Percentiles rank a stretch among this genome's conserved stretches.
These are phyloP conservation scores for Sphaerodactylus townsendi DNA, from an alignment of 2,113 vertebrate species.

Conservation along the genomic window DNA sequence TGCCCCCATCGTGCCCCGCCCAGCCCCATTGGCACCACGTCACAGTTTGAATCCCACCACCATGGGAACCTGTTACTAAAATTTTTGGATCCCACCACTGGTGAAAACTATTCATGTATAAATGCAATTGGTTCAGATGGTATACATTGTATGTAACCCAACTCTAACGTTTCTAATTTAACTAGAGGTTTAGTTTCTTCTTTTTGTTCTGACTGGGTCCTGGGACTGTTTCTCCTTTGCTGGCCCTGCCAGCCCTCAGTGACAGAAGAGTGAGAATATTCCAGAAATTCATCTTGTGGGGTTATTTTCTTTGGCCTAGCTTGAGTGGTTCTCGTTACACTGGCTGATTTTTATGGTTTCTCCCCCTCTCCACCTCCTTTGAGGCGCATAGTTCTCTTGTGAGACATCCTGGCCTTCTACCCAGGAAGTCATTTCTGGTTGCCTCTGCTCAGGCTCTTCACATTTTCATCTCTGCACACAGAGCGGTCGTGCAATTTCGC, in stretches of 20 bases:
- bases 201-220: neutral
- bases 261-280: neutral
- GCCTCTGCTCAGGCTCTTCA: neutral
- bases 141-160: neutral
- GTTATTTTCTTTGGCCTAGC: constrained; percentile 5
- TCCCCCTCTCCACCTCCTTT: neutral
- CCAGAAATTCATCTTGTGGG: neutral
- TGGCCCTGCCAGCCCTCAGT: neutral
- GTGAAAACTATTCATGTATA: neutral
- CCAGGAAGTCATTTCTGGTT: constrained; percentile 4
- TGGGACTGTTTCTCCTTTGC: neutral
- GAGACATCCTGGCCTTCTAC: neutral
- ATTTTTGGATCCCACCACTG: too few relatives aligned
- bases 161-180: neutral
- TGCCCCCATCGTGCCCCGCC: too few relatives aligned
- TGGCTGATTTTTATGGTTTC: constrained; percentile 9
- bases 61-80: too few relatives aligned
- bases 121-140: neutral
- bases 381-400: constrained; percentile 4
- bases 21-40: too few relatives aligned
- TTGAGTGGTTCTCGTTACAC: constrained; percentile 9
- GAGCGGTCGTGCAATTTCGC: neutral
- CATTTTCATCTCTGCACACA: neutral
- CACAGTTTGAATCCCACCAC: too few relatives aligned
- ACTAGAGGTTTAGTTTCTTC: neutral